These are phyloP conservation scores for Hippolais icterina DNA, from an alignment of 2,113 vertebrate genomes.

Conservation along the genomic window DNA sequence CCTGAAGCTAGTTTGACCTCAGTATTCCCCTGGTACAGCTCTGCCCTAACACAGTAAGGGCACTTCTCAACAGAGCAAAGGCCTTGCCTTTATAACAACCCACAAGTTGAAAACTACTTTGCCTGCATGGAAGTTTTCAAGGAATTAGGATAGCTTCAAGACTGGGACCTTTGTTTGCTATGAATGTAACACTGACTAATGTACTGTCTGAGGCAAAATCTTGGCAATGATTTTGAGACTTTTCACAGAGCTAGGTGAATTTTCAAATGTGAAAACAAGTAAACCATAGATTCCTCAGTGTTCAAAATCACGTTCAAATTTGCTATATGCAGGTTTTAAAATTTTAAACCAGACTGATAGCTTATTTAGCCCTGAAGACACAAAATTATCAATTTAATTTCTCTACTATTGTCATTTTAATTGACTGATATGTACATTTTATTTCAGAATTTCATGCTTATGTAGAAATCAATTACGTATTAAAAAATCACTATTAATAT, in stretches of 20 bases:
- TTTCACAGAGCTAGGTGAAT: background rate
- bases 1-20: conserved; percentile 23
- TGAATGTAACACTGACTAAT: background rate
- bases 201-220: accelerated
- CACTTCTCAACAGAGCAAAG: background rate
- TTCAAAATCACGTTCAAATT: background rate
- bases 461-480: background rate
- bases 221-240: background rate
- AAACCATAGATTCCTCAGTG: background rate
- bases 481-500: background rate
- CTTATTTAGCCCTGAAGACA: background rate
- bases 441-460: background rate
- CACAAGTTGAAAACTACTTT: background rate
- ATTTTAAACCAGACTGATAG: background rate
- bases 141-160: background rate
- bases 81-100: background rate
- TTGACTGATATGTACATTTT: background rate
- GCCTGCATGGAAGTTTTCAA: background rate
- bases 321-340: background rate
- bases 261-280: background rate
- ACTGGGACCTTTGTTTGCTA: background rate
- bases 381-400: background rate
- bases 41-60: background rate
- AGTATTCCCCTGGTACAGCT: background rate
- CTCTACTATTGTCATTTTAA: background rate